Conservation (phyloP, 2,113 vertebrate species). For the Girardinichthys multiradiatus region DNA sequence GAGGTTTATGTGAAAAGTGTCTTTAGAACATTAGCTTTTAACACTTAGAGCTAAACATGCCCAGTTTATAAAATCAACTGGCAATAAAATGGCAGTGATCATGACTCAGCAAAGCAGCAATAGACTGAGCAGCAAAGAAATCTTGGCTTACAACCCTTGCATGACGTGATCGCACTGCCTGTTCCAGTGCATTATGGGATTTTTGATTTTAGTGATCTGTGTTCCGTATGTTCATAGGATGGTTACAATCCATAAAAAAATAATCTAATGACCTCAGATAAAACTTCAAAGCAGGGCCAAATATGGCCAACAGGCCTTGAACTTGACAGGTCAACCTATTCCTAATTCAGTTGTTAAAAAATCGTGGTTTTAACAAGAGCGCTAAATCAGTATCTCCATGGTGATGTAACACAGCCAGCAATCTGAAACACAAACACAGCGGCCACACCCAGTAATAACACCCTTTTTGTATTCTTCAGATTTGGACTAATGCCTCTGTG, state of each 20-base stretch:
- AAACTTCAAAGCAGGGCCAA: not conserved
- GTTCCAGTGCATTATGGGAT: not conserved
- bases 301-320: not conserved
- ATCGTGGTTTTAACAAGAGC: conserved; percentile 40
- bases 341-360: not conserved
- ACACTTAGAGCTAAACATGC: no score
- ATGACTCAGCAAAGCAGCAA: no score
- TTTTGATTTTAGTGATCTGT: no score
- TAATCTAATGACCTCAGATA: not conserved
- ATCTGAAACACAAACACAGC: conserved; percentile 4
- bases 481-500: not conserved
- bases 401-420: conserved; percentile 26
- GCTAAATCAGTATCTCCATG: conserved; percentile 51
- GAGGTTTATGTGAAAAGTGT: no score
- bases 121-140: no score
- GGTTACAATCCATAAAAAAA: not conserved
- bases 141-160: no score
- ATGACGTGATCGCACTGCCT: not conserved
- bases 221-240: not conserved
- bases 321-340: not conserved
- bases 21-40: no score
- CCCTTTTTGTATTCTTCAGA: conserved; percentile 7
- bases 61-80: no score
- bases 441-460: conserved; percentile 26
- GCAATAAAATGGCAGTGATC: no score